Percentiles rank a stretch among this genome's conserved stretches.
Conservation (phyloP, 2,888 invertebrate species). For the Erebia palarica region DNA sequence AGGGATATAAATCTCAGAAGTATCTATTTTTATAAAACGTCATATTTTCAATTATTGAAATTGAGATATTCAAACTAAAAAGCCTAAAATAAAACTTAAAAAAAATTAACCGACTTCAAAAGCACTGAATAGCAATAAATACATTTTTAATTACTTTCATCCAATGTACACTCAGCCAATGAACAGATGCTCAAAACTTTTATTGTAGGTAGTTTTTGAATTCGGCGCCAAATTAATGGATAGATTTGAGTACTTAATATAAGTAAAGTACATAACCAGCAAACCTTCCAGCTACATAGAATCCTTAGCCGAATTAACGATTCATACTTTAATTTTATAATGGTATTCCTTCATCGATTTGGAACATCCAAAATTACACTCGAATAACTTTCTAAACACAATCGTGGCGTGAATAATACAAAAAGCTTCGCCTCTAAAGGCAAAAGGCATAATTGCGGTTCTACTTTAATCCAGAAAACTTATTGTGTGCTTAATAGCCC, state of each 20-base stretch:
- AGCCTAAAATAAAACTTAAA: no score
- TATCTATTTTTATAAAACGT: not conserved
- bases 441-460: constrained; percentile 28
- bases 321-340: not conserved
- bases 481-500: constrained; percentile 61
- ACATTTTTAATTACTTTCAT: no score
- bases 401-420: constrained; percentile 20
- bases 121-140: no score
- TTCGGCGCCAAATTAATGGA: no score
- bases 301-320: not conserved
- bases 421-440: constrained; percentile 15
- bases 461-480: constrained; percentile 44
- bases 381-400: constrained; percentile 19
- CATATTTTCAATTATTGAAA: no score
- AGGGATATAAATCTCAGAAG: not conserved
- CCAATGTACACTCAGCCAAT: no score
- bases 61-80: no score
- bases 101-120: no score
- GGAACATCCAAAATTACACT: constrained; percentile 8
- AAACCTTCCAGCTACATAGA: not conserved
- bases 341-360: not conserved
- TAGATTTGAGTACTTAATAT: no score
- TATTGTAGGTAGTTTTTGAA: no score
- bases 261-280: no score
- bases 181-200: no score